A percentile compares a stretch with the other conserved stretches of the same genome.
Evolutionary conservation across 2,113 vertebrate genomes (phyloP).

Genomic region (Etheostoma cragini): DNA sequence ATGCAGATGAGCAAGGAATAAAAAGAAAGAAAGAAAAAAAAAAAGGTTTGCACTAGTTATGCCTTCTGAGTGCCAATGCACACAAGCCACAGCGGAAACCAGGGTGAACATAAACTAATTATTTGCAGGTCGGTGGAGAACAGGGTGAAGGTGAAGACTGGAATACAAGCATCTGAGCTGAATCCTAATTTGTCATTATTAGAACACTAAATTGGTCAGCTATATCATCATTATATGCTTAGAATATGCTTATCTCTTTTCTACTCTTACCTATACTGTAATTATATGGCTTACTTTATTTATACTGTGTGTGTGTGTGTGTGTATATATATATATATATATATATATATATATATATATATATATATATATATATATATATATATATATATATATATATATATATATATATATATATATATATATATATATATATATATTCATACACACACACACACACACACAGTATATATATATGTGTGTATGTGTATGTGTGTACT

Average conservation of each 20-base stretch:
- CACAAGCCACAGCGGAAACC: slow-evolving; percentile 13
- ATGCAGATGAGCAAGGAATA: slow-evolving; percentile 63
- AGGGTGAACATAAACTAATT: slow-evolving; percentile 31
- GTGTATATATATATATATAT: no score
- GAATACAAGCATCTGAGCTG: not conserved
- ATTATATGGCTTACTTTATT: not conserved
- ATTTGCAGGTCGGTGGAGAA: slow-evolving; percentile 33
- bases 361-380: no score
- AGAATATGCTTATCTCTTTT: not conserved
- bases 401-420: no score
- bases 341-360: no score
- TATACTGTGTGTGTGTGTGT: not conserved
- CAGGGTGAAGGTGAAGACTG: slow-evolving; percentile 1
- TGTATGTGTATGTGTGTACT: no score
- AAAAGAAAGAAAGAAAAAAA: not conserved
- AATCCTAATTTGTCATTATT: slow-evolving; percentile 25
- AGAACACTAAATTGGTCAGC: slow-evolving; percentile 8
- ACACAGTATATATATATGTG: no score
- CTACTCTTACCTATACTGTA: not conserved
- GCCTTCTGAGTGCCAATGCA: slow-evolving; percentile 29
- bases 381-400: no score
- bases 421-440: no score
- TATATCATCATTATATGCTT: not conserved
- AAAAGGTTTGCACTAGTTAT: slow-evolving; percentile 53
- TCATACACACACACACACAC: no score